Evolutionary conservation across 2,888 invertebrate species (phyloP), one percentile per base, ranked within the genome.

Genomic region (Julus scandinavius): DNA sequence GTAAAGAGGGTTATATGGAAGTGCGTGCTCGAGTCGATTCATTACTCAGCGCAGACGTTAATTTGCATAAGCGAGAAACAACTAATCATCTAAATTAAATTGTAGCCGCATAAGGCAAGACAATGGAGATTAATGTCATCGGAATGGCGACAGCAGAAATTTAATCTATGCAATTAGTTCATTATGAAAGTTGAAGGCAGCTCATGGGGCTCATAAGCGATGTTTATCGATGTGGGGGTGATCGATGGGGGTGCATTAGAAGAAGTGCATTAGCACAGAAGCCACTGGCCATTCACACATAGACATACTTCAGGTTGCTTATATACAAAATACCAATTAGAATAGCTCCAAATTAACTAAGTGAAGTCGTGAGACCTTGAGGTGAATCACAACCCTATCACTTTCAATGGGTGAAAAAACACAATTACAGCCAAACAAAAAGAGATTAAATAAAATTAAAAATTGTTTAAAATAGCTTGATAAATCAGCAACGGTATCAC

Each of bases 81-180:
- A 85, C 85, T 85, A 85, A 85, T 85, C 85, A 85, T 85, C 85
- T 85, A 85, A 85, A 85, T 85, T 85, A 85, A 85, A 85, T 85
- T 85, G 85, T 85, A 85, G 85, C 49, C 41, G 85, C 49, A 85
- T n/a, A 49, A 85, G 49, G 85, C 41, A 85, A 49, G 85, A 49
- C 45, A 41, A 85, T 85, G 41, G 85, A 85, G 49, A 85, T 49
- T 49, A 85, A 85, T 85, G 85, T 85, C 49, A 49, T 85, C 85
- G 45, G 49, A 85, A 85, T 87, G 87, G 54, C 72, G 87, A 87
- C 63, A 63, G 58, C 63, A 50, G 72, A 87, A 87, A 58, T 87
- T 87, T 87, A 87, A 87, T 87, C 87, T 87, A 87, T 54, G 87
- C 63, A 87, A 87, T 87, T 87, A 87, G 87, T 87, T 85, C 85